These are phyloP conservation scores for Drosophila elegans DNA, from an alignment of 1,140 invertebrate species.

Conservation along the genomic window DNA sequence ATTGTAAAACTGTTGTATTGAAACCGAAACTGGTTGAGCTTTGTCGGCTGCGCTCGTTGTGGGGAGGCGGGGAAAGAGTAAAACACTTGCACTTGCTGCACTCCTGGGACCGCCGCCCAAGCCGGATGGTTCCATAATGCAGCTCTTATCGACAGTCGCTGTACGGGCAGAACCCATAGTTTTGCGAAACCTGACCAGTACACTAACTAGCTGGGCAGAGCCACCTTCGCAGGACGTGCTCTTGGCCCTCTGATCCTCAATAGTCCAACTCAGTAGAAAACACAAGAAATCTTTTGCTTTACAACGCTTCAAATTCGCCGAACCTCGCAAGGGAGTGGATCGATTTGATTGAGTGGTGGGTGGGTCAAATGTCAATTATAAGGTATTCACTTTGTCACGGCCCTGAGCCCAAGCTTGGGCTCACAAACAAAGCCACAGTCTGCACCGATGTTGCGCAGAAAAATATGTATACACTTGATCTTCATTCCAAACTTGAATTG, in stretches of 20 bases:
- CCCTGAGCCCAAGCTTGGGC: background rate
- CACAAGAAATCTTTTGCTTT: slow-evolving; percentile 17
- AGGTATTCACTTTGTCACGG: slow-evolving; percentile 27
- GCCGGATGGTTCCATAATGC: slow-evolving; percentile 3
- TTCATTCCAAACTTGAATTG: background rate
- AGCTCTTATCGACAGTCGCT: slow-evolving; percentile 9
- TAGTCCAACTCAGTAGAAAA: slow-evolving; percentile 3
- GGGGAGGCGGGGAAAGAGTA: slow-evolving; percentile 18
- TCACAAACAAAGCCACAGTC: background rate
- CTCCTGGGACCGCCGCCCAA: background rate
- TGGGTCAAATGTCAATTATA: slow-evolving; percentile 47
- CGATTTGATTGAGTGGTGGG: slow-evolving; percentile 23
- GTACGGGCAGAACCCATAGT: background rate
- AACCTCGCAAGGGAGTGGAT: slow-evolving; percentile 5
- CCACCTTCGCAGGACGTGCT: background rate
- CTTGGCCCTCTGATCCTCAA: slow-evolving; percentile 5
- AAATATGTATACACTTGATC: background rate
- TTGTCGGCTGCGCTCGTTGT: slow-evolving; percentile 32
- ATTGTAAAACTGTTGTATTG: slow-evolving; percentile 75
- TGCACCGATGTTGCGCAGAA: background rate
- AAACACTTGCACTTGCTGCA: slow-evolving; percentile 52
- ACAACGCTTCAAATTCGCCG: background rate
- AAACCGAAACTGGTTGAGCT: slow-evolving; percentile 80
- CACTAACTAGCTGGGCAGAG: background rate
- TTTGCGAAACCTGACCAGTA: background rate